Base-by-base conservation (phyloP, 2,797 vertebrate species). In the Thalassophryne amazonica region DNA sequence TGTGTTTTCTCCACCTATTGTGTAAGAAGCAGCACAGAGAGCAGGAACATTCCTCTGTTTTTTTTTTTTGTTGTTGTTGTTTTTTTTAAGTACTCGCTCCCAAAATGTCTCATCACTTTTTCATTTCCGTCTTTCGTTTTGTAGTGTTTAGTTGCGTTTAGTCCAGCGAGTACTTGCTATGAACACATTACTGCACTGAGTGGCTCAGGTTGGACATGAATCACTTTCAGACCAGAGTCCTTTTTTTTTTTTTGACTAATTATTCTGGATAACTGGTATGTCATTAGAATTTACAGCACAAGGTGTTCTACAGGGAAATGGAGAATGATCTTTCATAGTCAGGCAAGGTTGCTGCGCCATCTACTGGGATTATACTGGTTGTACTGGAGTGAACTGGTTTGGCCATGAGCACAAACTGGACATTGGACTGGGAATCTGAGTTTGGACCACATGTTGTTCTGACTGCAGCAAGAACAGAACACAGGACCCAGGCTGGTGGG, bases 361-460 rank as follows among this genome's bases (percentile, higher is more conserved):
- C 86, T 87, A 81, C 79, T 86, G 84, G 85, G 81, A 82, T 60
- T 30, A 31, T 61, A 85, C 83, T 84, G 76, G 80, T 81, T 67
- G 8, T 48, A 84, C 80, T 87, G 82, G 83, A 63, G 29, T n/a
- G 8, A 9, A 28, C 25, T 9, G 8, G 12, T 28, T 9, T 28
- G 25, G 20, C 19, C 20, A 20, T 20, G 20, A n/a, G 20, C 19
- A 20, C 20, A 20, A 20, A 19, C 20, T 20, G 20, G 19, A 20
- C 20, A 20, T 54, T 62, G 59, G 55, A 82, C 83, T 78, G 74
- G 78, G 43, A 45, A 41, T 61, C 23, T 58, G 35, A 47, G n/a
- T n/a, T 55, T 53, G 63, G 57, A 57, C 45, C 19, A 27, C 38
- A 22, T 28, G 28, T 33, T 55, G 34, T 34, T 46, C 41, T 27